Evolutionary conservation across 2,888 invertebrate species (phyloP), one percentile per base, ranked within the genome.

Genomic region (Mantis religiosa): DNA sequence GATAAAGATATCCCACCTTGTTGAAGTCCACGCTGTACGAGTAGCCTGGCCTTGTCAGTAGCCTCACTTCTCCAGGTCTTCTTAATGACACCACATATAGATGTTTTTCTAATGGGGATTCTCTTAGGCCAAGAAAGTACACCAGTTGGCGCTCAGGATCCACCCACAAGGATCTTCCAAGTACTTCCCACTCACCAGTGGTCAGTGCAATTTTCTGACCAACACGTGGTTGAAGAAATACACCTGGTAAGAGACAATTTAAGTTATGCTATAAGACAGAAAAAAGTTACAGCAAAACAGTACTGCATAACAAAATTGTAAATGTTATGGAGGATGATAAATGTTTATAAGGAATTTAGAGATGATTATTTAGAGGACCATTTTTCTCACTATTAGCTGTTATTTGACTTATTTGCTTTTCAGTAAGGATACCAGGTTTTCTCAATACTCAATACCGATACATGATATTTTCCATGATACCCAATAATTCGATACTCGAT

Each of bases 171-270:
- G 96, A 96, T 90, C 96, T 95, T 47, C 97, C 96, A 92, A 97
- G 94, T 28, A 98, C 97, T 93, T 98, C 98, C 98, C 98, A 99
- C n/a, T 98, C 97, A 0, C 98, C 99, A 25, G 95, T 95, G 0
- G 98, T 98, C 91, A 98, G 94, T 0, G 97, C 95, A 54, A 97
- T 94, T 90, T 92, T 96, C 89, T 89, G 90, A 41, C 89, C 88
- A 28, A 89, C 86, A 28, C 90, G 89, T 28, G 90, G 90, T 41
- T 90, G 90, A 28, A 90, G 89, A 84, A 90, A 90, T 28, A 90
- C 89, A 88, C 90, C 90, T 90, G 34, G 28, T n/a, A 34, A 0
- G 25, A 87, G 41, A 87, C 15, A 28, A 25, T n/a, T 34, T 84
- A 28, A 15, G 1, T n/a, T n/a, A n/a, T 3, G 25, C 20, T 71